These are phyloP conservation scores for Sebastes steindachneri DNA, from an alignment of 2,797 vertebrate species.

Conservation along the genomic window DNA sequence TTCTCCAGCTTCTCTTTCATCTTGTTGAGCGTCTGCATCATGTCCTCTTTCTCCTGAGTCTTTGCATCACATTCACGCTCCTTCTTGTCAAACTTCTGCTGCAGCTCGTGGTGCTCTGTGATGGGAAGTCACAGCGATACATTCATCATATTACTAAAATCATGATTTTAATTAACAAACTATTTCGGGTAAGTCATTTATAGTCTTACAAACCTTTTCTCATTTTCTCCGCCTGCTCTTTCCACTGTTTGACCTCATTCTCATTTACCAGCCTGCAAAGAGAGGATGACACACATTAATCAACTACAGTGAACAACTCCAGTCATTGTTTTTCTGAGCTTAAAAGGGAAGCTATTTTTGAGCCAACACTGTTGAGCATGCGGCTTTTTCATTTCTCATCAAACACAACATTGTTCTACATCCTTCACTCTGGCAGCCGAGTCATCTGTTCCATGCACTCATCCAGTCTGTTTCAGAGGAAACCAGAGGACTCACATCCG, in stretches of 20 bases:
- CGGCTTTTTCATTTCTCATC: slow-evolving; percentile 12
- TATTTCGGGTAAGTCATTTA: not conserved
- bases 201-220: slow-evolving; percentile 89
- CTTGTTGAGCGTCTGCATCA: slow-evolving; percentile 99
- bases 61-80: slow-evolving; percentile 97
- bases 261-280: slow-evolving; percentile 95
- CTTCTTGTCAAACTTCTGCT: slow-evolving; percentile 97
- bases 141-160: not conserved
- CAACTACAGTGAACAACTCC: slow-evolving; percentile 22
- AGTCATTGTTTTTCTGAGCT: slow-evolving; percentile 18
- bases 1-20: slow-evolving; percentile 99
- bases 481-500: slow-evolving; percentile 88
- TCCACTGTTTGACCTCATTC: slow-evolving; percentile 99
- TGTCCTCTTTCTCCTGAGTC: slow-evolving; percentile 98
- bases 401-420: slow-evolving; percentile 34
- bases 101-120: slow-evolving; percentile 95
- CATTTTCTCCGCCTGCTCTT: slow-evolving; percentile 99
- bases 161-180: not conserved
- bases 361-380: slow-evolving; percentile 20
- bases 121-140: not conserved
- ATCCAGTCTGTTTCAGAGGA: not conserved
- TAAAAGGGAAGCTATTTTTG: slow-evolving; percentile 39
- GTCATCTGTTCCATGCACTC: slow-evolving; percentile 36
- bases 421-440: slow-evolving; percentile 30
- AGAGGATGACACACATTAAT: slow-evolving; percentile 29